Evolutionary conservation across 1,140 invertebrate genomes (phyloP).

Genomic region (Branchinecta lynchi): DNA sequence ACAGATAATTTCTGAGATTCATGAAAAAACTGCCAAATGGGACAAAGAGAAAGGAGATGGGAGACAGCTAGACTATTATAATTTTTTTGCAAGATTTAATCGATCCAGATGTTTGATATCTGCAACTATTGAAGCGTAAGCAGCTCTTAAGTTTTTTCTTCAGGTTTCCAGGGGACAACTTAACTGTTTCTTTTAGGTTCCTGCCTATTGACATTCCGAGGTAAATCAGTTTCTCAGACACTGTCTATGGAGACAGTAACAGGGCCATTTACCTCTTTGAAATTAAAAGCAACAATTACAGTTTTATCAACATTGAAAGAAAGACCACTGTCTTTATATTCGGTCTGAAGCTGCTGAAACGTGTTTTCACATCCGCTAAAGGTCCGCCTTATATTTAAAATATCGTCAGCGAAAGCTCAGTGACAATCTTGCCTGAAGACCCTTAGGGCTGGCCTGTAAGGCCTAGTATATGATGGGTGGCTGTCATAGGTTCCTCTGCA

Average conservation of each 20-base stretch:
- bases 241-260: neutral
- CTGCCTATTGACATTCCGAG: neutral
- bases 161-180: neutral
- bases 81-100: slow-evolving; percentile 1
- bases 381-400: neutral
- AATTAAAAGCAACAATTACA: neutral
- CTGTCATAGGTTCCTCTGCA: too few species aligned
- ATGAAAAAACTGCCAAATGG: neutral
- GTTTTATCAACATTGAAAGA: neutral
- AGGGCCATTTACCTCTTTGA: neutral
- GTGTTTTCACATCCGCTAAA: neutral
- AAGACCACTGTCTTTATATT: neutral
- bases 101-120: neutral
- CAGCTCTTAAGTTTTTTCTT: slow-evolving; percentile 10
- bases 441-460: too few species aligned
- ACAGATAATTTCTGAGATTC: too few species aligned
- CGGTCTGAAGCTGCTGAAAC: neutral
- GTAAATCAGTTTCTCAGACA: neutral
- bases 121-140: neutral
- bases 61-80: neutral
- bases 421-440: too few species aligned
- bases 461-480: too few species aligned
- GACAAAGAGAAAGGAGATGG: slow-evolving; percentile 8
- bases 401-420: neutral
- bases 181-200: neutral